Evolutionary conservation across 64 coral and sea anemone species (phyloP).

Genomic region (Dendronephthya gigantea): DNA sequence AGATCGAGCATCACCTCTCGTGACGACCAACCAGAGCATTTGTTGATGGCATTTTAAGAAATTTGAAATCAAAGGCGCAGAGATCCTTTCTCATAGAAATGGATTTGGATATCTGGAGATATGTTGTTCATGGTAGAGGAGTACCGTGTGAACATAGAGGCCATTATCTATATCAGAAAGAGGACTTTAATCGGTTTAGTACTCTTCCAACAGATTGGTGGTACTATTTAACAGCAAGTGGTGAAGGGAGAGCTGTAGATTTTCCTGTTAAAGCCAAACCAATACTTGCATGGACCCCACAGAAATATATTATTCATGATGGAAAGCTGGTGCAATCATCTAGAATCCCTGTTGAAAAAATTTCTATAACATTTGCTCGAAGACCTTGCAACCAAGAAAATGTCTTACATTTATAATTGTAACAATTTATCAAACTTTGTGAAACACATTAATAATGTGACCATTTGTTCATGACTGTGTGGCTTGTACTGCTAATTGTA

Average conservation of each 20-base stretch:
- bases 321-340: neutral
- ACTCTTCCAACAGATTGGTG: constrained; percentile 6
- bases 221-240: neutral
- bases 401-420: no score
- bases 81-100: neutral
- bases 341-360: neutral
- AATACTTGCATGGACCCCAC: constrained; percentile 13
- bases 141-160: constrained; percentile 3
- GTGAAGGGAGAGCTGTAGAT: neutral
- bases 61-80: neutral
- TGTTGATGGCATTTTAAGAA: neutral
- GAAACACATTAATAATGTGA: neutral
- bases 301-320: neutral
- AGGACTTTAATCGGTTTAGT: neutral
- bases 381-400: no score
- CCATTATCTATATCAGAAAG: neutral
- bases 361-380: neutral
- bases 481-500: no score
- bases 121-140: neutral
- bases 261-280: constrained; percentile 7
- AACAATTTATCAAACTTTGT: no score
- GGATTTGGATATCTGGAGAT: constrained; percentile 18
- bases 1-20: neutral
- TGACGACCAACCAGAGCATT: neutral
- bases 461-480: neutral